Percentiles rank a stretch among this genome's conserved stretches.
phyloP scores from a whole-genome alignment of 2,888 invertebrate genomes.

The Hirtodrosophila trivittata region DNA sequence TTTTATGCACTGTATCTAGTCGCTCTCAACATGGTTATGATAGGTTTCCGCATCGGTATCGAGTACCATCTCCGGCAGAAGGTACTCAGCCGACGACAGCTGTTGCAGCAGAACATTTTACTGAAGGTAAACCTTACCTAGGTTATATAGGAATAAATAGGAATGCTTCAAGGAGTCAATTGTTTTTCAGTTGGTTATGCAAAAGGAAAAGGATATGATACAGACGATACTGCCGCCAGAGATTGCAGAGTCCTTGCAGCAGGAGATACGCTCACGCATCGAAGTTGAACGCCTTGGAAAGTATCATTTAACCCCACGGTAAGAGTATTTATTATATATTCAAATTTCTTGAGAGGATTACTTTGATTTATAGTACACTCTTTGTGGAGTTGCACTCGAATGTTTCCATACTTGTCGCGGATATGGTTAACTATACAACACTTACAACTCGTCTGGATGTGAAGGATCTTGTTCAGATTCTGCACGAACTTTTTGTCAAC shows the following conservation, averaged over 20 bases:
- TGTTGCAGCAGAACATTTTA: conserved; percentile 31
- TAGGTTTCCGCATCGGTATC: conserved; percentile 5
- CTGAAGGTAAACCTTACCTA: conserved; percentile 22
- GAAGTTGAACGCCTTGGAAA: conserved; percentile 18
- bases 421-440: conserved; percentile 94
- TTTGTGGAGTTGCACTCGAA: conserved; percentile 94
- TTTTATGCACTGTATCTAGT: conserved; percentile 11
- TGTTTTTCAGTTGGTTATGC: conserved; percentile 22
- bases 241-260: conserved; percentile 87
- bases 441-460: conserved; percentile 90
- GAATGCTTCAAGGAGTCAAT: no score
- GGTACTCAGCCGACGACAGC: conserved; percentile 35
- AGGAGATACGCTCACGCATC: conserved; percentile 86
- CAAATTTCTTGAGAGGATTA: no score
- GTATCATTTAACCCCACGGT: not conserved
- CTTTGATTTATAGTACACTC: conserved; percentile 87
- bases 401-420: conserved; percentile 95
- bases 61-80: conserved; percentile 20
- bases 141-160: not conserved
- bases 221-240: conserved; percentile 93
- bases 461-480: conserved; percentile 90
- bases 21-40: conserved; percentile 20
- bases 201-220: conserved; percentile 92
- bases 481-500: conserved; percentile 94
- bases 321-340: no score